phyloP scores from a whole-genome alignment of 2,888 invertebrate species.

The Drosophila vallismaia region DNA sequence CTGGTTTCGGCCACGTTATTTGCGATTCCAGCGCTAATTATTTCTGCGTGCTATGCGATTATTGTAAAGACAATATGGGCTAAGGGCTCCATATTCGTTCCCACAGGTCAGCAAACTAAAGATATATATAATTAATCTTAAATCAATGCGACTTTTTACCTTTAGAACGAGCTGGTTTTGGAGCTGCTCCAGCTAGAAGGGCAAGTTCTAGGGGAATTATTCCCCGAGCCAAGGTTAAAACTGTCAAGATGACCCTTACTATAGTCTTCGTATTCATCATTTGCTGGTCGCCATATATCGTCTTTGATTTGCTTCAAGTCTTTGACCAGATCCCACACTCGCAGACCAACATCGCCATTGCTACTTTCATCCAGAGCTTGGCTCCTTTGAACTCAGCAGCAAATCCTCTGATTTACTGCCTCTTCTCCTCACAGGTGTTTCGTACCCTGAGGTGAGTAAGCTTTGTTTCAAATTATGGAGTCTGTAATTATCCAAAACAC shows the following conservation, averaged over 20 bases:
- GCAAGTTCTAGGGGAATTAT: constrained; percentile 97
- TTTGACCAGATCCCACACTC: constrained; percentile 92
- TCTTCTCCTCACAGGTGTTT: constrained; percentile 95
- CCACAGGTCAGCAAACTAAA: constrained; percentile 72
- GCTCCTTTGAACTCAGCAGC: constrained; percentile 97
- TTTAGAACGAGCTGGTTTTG: constrained; percentile 79
- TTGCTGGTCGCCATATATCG: constrained; percentile 97
- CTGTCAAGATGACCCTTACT: constrained; percentile 98
- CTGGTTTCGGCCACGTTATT: constrained; percentile 92
- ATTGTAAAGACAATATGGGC: constrained; percentile 97
- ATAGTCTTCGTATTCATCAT: constrained; percentile 97
- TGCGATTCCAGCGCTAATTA: constrained; percentile 93
- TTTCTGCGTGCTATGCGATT: constrained; percentile 94
- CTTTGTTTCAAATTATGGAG: no score
- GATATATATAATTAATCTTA: neutral
- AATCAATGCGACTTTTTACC: neutral
- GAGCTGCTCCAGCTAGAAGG: constrained; percentile 87
- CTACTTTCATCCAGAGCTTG: constrained; percentile 95
- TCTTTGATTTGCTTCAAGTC: constrained; percentile 95
- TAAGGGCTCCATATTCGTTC: constrained; percentile 85
- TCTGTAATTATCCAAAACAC: neutral
- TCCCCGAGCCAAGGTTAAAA: constrained; percentile 97
- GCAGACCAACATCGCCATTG: constrained; percentile 92
- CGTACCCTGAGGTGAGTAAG: constrained; percentile 89
- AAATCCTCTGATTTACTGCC: constrained; percentile 96